Conservation (phyloP, 1,140 invertebrate genomes). For the Caenorhabditis remanei region DNA sequence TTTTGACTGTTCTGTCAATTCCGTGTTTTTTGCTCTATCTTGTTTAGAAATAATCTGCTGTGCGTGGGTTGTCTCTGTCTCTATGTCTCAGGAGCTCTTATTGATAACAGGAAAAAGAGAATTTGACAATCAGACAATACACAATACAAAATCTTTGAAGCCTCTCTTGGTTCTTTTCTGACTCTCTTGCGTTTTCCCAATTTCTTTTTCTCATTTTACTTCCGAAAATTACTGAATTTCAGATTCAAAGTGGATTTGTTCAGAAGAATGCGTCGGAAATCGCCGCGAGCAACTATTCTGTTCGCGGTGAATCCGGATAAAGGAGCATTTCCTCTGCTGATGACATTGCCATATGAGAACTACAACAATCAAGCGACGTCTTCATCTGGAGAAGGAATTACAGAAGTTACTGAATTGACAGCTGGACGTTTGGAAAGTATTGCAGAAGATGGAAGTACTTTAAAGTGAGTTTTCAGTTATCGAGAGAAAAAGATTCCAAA, state of each 20-base stretch:
- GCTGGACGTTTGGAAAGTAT: conserved; percentile 21
- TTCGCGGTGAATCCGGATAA: conserved; percentile 52
- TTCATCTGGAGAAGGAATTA: background rate
- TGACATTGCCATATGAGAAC: conserved; percentile 43
- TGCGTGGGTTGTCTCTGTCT: background rate
- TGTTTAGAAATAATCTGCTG: background rate
- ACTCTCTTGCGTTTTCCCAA: background rate
- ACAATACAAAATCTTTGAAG: conserved; percentile 24
- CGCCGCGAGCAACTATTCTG: conserved; percentile 34
- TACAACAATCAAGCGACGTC: conserved; percentile 30
- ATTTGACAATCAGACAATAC: conserved; percentile 16
- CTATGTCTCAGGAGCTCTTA: background rate
- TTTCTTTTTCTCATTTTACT: background rate
- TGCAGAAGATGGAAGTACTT: conserved; percentile 29
- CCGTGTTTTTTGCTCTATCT: background rate
- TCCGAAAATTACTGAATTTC: background rate
- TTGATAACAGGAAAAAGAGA: conserved; percentile 8
- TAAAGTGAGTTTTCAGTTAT: conserved; percentile 20
- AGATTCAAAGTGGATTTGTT: conserved; percentile 24
- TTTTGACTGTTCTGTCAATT: background rate
- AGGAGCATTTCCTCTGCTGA: conserved; percentile 35
- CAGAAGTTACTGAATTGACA: background rate
- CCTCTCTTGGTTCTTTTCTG: background rate
- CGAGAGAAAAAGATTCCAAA: too few species aligned
- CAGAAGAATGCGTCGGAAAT: conserved; percentile 22